Percentiles rank a stretch among this genome's conserved stretches.
These are phyloP conservation scores for Phrixothrix hirtus DNA, from an alignment of 2,888 invertebrate genomes.

Conservation along the genomic window DNA sequence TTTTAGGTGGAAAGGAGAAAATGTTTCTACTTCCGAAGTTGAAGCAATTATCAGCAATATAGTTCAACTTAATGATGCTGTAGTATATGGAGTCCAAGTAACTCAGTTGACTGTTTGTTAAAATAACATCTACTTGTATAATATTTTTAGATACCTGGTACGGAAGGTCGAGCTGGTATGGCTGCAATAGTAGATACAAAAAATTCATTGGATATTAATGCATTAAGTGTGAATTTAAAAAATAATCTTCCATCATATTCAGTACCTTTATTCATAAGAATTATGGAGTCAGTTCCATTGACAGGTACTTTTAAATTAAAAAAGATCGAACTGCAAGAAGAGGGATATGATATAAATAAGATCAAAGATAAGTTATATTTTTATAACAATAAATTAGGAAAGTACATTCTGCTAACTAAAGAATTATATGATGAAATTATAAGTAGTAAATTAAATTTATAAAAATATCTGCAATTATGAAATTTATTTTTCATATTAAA, in stretches of 20 bases:
- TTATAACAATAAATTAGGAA: constrained; percentile 47
- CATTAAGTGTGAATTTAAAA: constrained; percentile 68
- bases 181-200: constrained; percentile 80
- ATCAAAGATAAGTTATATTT: constrained; percentile 77
- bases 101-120: too few species aligned
- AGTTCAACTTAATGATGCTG: constrained; percentile 70
- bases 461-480: constrained; percentile 44
- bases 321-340: constrained; percentile 82
- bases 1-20: constrained; percentile 87
- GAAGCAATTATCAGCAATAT: constrained; percentile 85
- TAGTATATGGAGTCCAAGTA: constrained; percentile 92
- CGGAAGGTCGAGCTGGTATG: constrained; percentile 93
- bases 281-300: constrained; percentile 76
- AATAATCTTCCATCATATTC: constrained; percentile 82
- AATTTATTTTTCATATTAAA: too few species aligned
- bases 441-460: constrained; percentile 35
- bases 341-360: constrained; percentile 78
- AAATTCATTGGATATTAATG: constrained; percentile 61
- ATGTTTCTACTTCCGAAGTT: constrained; percentile 94
- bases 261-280: constrained; percentile 83
- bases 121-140: too few species aligned
- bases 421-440: constrained; percentile 47
- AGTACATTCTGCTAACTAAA: constrained; percentile 44
- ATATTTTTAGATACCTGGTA: constrained; percentile 67
- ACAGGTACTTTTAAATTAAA: constrained; percentile 92